These are phyloP conservation scores for Pocillopora damicornis DNA, from an alignment of 64 coral and sea anemone species.

Conservation along the genomic window DNA sequence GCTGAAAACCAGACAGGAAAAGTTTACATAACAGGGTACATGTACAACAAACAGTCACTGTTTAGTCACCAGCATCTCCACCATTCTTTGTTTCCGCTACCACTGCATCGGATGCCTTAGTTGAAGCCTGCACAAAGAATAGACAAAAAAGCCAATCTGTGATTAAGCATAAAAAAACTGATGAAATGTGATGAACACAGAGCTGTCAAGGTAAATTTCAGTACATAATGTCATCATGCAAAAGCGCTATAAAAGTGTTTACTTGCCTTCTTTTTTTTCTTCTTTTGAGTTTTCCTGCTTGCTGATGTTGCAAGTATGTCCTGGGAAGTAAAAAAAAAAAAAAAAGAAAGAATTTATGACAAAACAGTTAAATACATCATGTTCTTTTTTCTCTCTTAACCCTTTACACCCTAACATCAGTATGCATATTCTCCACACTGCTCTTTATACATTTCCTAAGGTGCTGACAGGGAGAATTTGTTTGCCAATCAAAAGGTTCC, in stretches of 20 bases:
- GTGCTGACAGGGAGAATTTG: too few relatives aligned
- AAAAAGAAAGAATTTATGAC: neutral
- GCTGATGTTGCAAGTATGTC: constrained; percentile 77
- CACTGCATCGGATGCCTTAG: constrained; percentile 13
- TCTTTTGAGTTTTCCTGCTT: constrained; percentile 82
- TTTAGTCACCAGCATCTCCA: neutral
- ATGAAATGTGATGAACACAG: neutral
- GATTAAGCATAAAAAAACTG: neutral
- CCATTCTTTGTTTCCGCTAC: constrained; percentile 15
- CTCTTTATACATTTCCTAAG: too few relatives aligned
- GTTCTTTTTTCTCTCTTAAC: neutral
- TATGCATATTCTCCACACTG: too few relatives aligned
- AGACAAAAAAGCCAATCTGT: too few relatives aligned
- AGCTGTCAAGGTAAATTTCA: too few relatives aligned
- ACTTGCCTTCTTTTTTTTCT: constrained; percentile 92
- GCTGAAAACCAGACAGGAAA: neutral
- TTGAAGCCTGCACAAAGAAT: neutral
- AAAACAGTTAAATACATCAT: too few relatives aligned
- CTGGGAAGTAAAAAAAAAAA: constrained; percentile 40
- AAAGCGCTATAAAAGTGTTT: neutral
- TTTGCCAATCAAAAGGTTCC: too few relatives aligned
- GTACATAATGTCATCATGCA: too few relatives aligned
- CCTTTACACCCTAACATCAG: too few relatives aligned
- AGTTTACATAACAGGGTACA: neutral
- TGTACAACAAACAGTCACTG: neutral